phyloP scores from a whole-genome alignment of 2,888 invertebrate genomes.

The Calameuta filiformis region DNA sequence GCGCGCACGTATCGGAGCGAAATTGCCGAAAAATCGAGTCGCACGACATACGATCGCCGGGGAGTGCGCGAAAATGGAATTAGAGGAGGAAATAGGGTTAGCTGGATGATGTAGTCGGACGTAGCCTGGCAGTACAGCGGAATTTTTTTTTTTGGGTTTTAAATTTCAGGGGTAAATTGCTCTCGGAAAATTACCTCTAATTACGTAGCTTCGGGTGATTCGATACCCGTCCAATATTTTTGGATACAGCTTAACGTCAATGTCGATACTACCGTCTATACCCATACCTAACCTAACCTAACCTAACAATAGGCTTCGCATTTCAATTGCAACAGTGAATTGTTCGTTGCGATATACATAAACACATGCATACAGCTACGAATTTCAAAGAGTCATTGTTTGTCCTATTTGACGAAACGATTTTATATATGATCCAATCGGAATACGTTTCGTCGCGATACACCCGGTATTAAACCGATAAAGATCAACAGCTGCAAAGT shows the following conservation, averaged over 20 bases:
- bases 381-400: not conserved
- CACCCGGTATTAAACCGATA: slow-evolving; percentile 18
- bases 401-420: not conserved
- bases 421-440: not conserved
- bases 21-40: slow-evolving; percentile 64
- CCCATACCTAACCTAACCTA: not conserved
- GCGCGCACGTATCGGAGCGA: slow-evolving; percentile 16
- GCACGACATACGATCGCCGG: slow-evolving; percentile 56
- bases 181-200: slow-evolving; percentile 56
- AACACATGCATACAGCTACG: not conserved
- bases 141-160: slow-evolving; percentile 50
- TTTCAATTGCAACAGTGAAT: not conserved
- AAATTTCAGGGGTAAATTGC: slow-evolving; percentile 54
- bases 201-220: slow-evolving; percentile 35
- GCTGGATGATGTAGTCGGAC: slow-evolving; percentile 51
- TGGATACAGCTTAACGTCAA: not conserved
- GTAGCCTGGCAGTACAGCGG: slow-evolving; percentile 20
- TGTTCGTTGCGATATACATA: not conserved
- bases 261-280: not conserved
- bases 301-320: not conserved
- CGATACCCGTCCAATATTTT: slow-evolving; percentile 7
- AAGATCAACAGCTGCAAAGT: slow-evolving; percentile 46
- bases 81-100: slow-evolving; percentile 57
- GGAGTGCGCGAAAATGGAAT: slow-evolving; percentile 60
- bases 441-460: not conserved